Percentiles rank a stretch among this genome's conserved stretches.
Evolutionary conservation across 2,797 vertebrate species (phyloP).

Genomic region (Poecilia picta): DNA sequence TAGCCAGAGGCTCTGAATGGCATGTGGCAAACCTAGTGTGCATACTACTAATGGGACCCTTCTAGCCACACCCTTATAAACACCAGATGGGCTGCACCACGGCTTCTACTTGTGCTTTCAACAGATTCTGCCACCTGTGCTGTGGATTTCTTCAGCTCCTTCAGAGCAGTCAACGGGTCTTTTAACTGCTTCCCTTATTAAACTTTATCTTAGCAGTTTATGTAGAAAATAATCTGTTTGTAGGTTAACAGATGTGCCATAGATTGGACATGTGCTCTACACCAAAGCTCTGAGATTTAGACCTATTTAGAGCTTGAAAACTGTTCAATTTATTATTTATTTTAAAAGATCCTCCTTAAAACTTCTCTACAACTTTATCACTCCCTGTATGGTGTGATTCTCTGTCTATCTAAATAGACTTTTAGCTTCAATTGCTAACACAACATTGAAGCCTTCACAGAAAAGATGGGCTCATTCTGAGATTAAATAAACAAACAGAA

Average conservation of each 20-base stretch:
- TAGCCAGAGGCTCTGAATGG: background rate
- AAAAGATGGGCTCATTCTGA: background rate
- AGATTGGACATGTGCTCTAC: background rate
- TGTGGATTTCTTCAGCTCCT: background rate
- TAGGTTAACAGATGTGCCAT: background rate
- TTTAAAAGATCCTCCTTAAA: background rate
- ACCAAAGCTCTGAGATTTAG: background rate
- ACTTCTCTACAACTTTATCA: background rate
- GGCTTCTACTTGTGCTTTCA: background rate
- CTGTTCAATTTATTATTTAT: background rate
- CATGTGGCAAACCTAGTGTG: background rate
- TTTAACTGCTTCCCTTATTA: background rate
- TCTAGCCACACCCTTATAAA: background rate
- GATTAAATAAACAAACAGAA: background rate
- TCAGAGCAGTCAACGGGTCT: background rate
- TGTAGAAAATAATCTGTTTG: background rate
- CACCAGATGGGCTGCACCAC: background rate
- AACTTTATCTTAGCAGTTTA: background rate
- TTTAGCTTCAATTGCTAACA: background rate
- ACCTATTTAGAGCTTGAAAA: background rate
- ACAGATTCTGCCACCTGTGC: background rate
- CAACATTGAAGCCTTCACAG: background rate
- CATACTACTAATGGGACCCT: background rate
- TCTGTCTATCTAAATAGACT: background rate
- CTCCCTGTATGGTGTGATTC: background rate